Base-by-base conservation (phyloP, 30 jellyfish, hydroid and myxozoan genomes). In the Rhopilema esculentum region DNA sequence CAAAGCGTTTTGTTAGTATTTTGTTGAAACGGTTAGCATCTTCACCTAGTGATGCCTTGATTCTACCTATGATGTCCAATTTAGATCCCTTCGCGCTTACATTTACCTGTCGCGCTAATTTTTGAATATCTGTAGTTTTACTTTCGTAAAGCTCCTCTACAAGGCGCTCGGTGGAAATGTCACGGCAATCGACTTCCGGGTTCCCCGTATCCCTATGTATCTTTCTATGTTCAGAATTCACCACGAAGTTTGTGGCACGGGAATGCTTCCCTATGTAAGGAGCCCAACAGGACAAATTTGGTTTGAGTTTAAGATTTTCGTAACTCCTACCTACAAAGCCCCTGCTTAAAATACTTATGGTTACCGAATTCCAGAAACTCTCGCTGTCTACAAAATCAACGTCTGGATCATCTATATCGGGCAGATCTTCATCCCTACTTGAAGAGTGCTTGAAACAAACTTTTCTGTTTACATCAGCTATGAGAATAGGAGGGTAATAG, bases 141-240 rank as follows among this genome's bases (percentile, higher is more conserved):
- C 77, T 80, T 28, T 79, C 64, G 0, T 28, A 67, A 26, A 69
- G 28, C 66, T 68, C 50, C 25, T 75, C 85, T 17, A 87, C 22
- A 27, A 87, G 30, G 30, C 95, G 78, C 72, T 87, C 90, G 31
- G 77, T 86, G 18, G 86, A 50, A 26, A 75, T 16, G 67, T 87
- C 84, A 27, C 90, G 32, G 32, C 80, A 87, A 12, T 87, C 90
- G 19, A 50, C 25, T 32, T 75, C 95, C 72, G 76, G 65, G 4
- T 64, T 19, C 22, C 77, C 79, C 31, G 49, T 53, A 26, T 30
- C 86, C 18, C 49, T 32, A 53, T 71, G 48, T 17, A 67, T 51
- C 69, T 88, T 88, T 32, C 68, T 69, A 31, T 66, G 77, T 71
- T 88, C 96, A 0, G 82, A 77, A 70, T 88, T 88, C 25, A 88